phyloP scores from a whole-genome alignment of 1,140 invertebrate species.

The Anastrepha ludens region DNA sequence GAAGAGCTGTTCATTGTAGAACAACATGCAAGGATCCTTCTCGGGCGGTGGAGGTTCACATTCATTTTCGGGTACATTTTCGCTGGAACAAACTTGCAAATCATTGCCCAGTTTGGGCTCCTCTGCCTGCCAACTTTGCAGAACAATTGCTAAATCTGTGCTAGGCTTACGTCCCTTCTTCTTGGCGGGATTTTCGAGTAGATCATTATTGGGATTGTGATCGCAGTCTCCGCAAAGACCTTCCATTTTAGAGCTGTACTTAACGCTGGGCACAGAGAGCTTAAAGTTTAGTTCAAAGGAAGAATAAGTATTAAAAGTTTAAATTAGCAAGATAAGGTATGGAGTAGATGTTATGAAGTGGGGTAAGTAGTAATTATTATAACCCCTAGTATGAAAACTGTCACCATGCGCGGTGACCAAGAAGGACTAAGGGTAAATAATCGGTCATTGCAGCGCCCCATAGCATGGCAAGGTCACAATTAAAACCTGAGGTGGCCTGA shows the following conservation, averaged over 20 bases:
- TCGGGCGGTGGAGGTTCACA: slow-evolving; percentile 77
- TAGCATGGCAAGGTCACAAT: too few relatives aligned
- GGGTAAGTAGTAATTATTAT: too few relatives aligned
- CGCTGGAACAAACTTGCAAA: slow-evolving; percentile 67
- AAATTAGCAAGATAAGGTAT: background rate
- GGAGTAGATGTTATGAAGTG: too few relatives aligned
- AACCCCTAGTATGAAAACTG: too few relatives aligned
- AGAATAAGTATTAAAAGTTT: background rate
- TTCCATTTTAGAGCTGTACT: slow-evolving; percentile 83
- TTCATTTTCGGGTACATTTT: slow-evolving; percentile 72
- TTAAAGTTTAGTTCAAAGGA: background rate
- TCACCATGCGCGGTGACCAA: too few relatives aligned
- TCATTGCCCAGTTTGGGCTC: slow-evolving; percentile 71
- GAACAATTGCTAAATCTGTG: slow-evolving; percentile 75
- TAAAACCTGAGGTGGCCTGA: too few relatives aligned
- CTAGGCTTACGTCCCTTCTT: slow-evolving; percentile 70
- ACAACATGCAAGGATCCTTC: slow-evolving; percentile 79
- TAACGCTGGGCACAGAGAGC: slow-evolving; percentile 79
- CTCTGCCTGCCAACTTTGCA: slow-evolving; percentile 79
- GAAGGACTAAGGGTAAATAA: too few relatives aligned
- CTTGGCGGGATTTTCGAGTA: slow-evolving; percentile 75
- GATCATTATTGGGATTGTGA: slow-evolving; percentile 79
- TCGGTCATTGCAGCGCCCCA: too few relatives aligned
- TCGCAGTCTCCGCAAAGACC: slow-evolving; percentile 89
- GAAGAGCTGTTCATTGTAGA: slow-evolving; percentile 80